These are phyloP conservation scores for Cephalotes varians DNA, from an alignment of 2,888 invertebrate genomes.

Conservation along the genomic window DNA sequence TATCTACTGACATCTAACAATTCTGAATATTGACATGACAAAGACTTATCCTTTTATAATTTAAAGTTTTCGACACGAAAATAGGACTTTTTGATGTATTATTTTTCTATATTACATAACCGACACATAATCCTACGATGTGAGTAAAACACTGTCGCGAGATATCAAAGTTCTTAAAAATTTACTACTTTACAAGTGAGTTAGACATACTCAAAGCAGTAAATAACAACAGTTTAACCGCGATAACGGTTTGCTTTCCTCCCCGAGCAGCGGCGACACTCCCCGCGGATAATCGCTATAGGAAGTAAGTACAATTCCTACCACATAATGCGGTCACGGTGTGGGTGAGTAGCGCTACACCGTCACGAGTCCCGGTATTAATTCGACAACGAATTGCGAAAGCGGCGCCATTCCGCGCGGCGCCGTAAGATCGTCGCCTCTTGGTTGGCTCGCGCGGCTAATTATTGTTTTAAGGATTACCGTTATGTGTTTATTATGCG, in stretches of 20 bases:
- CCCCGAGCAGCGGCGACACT: conserved; percentile 15
- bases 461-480: conserved; percentile 86
- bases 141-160: background rate
- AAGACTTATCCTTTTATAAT: background rate
- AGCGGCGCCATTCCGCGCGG: conserved; percentile 69
- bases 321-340: conserved; percentile 57
- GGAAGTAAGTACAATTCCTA: conserved; percentile 70
- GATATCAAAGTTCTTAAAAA: background rate
- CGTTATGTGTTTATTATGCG: conserved; percentile 86
- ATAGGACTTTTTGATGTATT: background rate
- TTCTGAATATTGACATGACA: background rate
- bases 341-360: conserved; percentile 58
- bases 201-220: background rate
- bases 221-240: conserved; percentile 18
- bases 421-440: conserved; percentile 74
- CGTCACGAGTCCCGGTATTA: conserved; percentile 74
- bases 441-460: conserved; percentile 80
- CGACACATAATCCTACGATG: background rate
- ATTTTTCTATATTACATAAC: background rate
- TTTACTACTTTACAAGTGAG: background rate
- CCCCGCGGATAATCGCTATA: conserved; percentile 66
- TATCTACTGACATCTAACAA: background rate
- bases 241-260: conserved; percentile 38
- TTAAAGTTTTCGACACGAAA: background rate
- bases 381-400: conserved; percentile 79